These are phyloP conservation scores for Microchirus variegatus DNA, from an alignment of 2,797 vertebrate species.

Conservation along the genomic window DNA sequence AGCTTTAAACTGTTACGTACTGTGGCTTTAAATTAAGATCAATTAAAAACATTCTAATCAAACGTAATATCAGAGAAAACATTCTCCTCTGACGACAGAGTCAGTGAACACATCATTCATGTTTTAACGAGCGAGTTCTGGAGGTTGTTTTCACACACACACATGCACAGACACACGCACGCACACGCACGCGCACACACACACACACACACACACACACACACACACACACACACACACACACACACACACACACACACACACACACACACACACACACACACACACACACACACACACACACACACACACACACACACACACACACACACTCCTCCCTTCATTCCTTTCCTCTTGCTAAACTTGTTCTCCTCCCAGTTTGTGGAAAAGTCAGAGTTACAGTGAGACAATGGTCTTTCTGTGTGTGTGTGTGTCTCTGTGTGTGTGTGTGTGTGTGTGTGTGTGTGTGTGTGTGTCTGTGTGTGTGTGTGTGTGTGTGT, in stretches of 20 bases:
- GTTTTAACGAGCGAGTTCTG: no score
- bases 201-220: background rate
- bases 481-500: slow-evolving; percentile 30
- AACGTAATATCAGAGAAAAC: no score
- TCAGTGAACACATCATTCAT: no score
- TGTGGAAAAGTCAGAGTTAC: slow-evolving; percentile 58
- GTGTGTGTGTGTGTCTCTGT: slow-evolving; percentile 6
- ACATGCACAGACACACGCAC: no score
- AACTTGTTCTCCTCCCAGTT: slow-evolving; percentile 55
- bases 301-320: background rate
- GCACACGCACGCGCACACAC: background rate
- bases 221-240: background rate
- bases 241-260: background rate
- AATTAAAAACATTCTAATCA: no score
- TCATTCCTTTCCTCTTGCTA: slow-evolving; percentile 60
- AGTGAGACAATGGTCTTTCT: slow-evolving; percentile 67
- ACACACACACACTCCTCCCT: slow-evolving; percentile 1
- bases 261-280: background rate
- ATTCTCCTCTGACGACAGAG: no score
- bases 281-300: no score
- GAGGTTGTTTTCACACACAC: no score
- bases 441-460: slow-evolving; percentile 6
- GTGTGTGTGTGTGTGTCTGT: slow-evolving; percentile 9
- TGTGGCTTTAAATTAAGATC: no score
- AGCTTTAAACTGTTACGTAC: no score